A percentile compares a stretch with the other conserved stretches of the same genome.
phyloP scores from a whole-genome alignment of 2,888 invertebrate species.

The Andrena marginata region DNA sequence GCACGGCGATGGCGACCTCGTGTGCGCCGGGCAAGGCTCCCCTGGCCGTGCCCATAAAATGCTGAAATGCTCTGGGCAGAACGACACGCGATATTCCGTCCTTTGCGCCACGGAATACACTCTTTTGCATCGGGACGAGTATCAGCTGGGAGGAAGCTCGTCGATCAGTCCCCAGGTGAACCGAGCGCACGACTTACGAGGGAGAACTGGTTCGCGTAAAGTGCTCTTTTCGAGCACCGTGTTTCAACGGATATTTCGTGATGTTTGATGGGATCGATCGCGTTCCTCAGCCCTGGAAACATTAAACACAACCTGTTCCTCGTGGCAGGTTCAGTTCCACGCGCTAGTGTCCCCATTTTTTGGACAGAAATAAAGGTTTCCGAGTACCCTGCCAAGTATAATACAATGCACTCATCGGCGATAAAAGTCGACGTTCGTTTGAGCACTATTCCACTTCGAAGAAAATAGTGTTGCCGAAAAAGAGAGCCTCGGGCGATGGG shows the following conservation, averaged over 20 bases:
- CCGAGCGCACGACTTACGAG: slow-evolving; percentile 44
- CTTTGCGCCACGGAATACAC: slow-evolving; percentile 58
- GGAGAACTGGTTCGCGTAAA: slow-evolving; percentile 61
- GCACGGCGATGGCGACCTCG: slow-evolving; percentile 63
- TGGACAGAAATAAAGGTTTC: not conserved
- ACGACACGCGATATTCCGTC: slow-evolving; percentile 74
- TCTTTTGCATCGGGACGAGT: slow-evolving; percentile 46
- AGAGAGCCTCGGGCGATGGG: too few species aligned
- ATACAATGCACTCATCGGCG: not conserved
- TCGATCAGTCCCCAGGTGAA: slow-evolving; percentile 53
- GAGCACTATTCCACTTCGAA: too few species aligned
- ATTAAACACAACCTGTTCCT: not conserved
- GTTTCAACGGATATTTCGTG: slow-evolving; percentile 34
- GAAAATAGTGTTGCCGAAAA: too few species aligned
- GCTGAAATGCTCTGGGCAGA: slow-evolving; percentile 76
- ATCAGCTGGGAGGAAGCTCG: slow-evolving; percentile 55
- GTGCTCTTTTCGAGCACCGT: slow-evolving; percentile 27
- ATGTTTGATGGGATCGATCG: slow-evolving; percentile 16
- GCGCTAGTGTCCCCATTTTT: not conserved
- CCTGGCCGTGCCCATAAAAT: slow-evolving; percentile 77
- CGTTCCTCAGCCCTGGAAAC: not conserved
- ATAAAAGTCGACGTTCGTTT: not conserved
- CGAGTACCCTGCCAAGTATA: too few species aligned
- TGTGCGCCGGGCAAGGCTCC: slow-evolving; percentile 41
- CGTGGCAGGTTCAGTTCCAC: not conserved